phyloP scores from a whole-genome alignment of 2,113 vertebrate genomes.

The Aegotheles bennettii region DNA sequence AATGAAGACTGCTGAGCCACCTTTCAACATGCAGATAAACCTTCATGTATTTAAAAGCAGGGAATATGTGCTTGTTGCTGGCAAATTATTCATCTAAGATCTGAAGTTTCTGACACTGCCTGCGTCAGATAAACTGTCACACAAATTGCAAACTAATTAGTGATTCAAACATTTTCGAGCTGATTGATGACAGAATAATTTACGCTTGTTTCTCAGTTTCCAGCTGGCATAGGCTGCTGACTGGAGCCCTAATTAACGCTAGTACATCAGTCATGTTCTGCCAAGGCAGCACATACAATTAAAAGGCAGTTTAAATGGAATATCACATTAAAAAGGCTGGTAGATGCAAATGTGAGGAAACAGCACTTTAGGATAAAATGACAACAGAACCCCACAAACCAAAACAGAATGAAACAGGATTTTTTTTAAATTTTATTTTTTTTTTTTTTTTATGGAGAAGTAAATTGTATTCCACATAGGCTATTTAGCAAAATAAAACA shows the following conservation, averaged over 20 bases:
- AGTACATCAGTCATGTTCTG: slow-evolving; percentile 96
- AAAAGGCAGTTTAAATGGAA: slow-evolving; percentile 94
- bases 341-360: slow-evolving; percentile 86
- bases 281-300: slow-evolving; percentile 94
- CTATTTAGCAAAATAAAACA: slow-evolving; percentile 55
- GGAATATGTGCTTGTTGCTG: slow-evolving; percentile 84
- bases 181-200: slow-evolving; percentile 99
- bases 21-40: slow-evolving; percentile 87
- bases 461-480: slow-evolving; percentile 59
- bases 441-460: slow-evolving; percentile 48
- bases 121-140: slow-evolving; percentile 96
- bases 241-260: slow-evolving; percentile 94
- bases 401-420: slow-evolving; percentile 74
- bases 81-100: slow-evolving; percentile 88
- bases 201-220: slow-evolving; percentile 97
- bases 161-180: slow-evolving; percentile 96
- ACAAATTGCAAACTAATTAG: slow-evolving; percentile 98
- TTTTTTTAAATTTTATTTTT: background rate
- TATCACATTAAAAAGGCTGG: slow-evolving; percentile 90
- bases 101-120: slow-evolving; percentile 82
- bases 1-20: slow-evolving; percentile 86
- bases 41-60: slow-evolving; percentile 86
- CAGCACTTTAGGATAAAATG: slow-evolving; percentile 83
- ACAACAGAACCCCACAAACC: slow-evolving; percentile 84
- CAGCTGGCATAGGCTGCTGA: slow-evolving; percentile 92